A percentile compares a stretch with the other conserved stretches of the same genome.
These are phyloP conservation scores for Synergus itoensis DNA, from an alignment of 2,888 invertebrate species.

Conservation along the genomic window DNA sequence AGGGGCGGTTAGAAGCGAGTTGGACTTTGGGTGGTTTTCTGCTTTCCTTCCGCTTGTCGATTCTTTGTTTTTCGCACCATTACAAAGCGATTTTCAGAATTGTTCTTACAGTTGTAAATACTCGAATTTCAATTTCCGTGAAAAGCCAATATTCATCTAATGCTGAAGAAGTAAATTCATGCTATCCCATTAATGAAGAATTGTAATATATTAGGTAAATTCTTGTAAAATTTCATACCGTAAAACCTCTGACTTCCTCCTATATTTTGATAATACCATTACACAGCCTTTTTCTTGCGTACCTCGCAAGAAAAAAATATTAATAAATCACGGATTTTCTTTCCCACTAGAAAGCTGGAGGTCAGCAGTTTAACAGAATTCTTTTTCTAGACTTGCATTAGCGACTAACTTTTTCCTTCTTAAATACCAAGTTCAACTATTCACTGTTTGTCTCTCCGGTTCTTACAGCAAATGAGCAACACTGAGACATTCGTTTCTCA, in stretches of 20 bases:
- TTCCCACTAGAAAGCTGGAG: neutral
- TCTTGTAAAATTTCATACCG: too few species aligned
- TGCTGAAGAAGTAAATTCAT: neutral
- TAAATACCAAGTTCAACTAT: constrained; percentile 15
- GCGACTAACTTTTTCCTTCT: constrained; percentile 20
- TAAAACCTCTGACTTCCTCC: neutral
- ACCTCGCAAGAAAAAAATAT: neutral
- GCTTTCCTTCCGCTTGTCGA: constrained; percentile 30
- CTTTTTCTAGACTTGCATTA: neutral
- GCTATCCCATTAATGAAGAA: neutral
- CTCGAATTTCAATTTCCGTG: neutral
- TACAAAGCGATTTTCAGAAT: constrained; percentile 16
- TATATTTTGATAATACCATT: neutral
- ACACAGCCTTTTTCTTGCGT: neutral
- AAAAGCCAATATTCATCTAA: neutral
- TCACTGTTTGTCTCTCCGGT: constrained; percentile 4
- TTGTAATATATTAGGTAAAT: too few species aligned
- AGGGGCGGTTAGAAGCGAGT: constrained; percentile 20
- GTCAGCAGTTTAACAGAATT: constrained; percentile 7
- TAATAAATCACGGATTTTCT: constrained; percentile 13
- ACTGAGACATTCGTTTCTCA: constrained; percentile 20
- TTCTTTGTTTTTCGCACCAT: neutral
- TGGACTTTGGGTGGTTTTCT: constrained; percentile 19
- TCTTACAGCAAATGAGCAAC: constrained; percentile 18
- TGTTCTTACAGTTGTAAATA: constrained; percentile 2